Evolutionary conservation across 2,113 vertebrate genomes (phyloP).

Genomic region (Pseudonaja textilis): DNA sequence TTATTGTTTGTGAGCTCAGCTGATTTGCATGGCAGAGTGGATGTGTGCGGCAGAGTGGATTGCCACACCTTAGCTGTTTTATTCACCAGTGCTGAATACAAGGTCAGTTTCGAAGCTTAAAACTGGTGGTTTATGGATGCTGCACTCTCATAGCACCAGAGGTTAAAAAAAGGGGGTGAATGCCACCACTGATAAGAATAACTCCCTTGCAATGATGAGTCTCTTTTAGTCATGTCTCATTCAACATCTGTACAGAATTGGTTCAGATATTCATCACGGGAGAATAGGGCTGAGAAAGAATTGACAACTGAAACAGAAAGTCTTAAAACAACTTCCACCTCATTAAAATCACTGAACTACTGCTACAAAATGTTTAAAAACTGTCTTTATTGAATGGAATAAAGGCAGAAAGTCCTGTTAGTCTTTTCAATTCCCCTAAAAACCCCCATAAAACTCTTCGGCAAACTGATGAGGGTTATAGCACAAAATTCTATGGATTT

Average conservation of each 20-base stretch:
- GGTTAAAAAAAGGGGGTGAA: no score
- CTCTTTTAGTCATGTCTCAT: neutral
- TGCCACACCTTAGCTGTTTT: no score
- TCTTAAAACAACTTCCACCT: neutral
- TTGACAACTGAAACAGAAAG: neutral
- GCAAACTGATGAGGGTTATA: neutral
- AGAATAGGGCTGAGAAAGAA: neutral
- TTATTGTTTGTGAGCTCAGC: no score
- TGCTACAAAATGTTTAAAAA: neutral
- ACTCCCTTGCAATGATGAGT: neutral
- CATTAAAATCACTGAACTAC: neutral
- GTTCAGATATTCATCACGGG: neutral
- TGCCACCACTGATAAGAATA: neutral
- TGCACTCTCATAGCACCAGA: no score
- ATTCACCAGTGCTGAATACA: no score
- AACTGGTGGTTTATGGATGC: no score
- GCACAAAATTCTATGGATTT: neutral
- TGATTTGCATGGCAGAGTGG: no score
- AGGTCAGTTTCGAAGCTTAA: no score
- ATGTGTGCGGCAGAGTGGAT: no score
- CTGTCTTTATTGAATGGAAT: neutral
- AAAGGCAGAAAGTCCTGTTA: neutral
- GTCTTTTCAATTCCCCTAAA: neutral
- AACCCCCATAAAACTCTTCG: neutral
- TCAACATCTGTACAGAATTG: neutral